Base-by-base conservation (phyloP, 2,797 vertebrate species). In the Discoglossus pictus region DNA sequence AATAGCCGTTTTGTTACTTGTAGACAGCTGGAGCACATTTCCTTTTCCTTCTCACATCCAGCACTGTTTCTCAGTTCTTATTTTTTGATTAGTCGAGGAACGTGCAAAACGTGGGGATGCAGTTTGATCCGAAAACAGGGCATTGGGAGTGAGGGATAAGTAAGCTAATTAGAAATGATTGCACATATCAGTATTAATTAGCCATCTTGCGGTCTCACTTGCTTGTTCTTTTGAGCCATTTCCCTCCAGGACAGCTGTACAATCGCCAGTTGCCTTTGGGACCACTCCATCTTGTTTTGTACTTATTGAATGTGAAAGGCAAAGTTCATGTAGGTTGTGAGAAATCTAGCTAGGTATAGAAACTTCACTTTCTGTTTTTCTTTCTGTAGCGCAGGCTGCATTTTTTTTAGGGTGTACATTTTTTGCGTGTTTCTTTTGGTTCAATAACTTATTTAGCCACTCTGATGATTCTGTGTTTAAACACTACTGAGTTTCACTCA, bases 151-250 rank as follows among this genome's bases (percentile, higher is more conserved):
- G 87, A 88, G 79, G 82, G 86, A 87, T 88, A 86, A 87, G 80
- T 81, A 79, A 88, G 75, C 85, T 91, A 89, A 91, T 92, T 88
- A 90, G 87, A 90, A 85, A 88, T 89, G 87, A 92, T 90, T 65
- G 81, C 83, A 83, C 85, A 83, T 87, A 84, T 92, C 87, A 85
- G 77, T 77, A 81, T 86, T 88, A 89, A 92, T 91, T 90, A 89
- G 78, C 72, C 77, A 76, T 84, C 76, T 70, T 68, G 65, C 77
- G 81, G 81, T 87, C 85, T 86, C 83, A 51, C 76, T 82, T 55
- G 75, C 40, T 15, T 80, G 82, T 83, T 84, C 85, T 87, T 88
- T 86, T 84, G 83, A 89, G 82, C 78, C 23, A 75, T 72, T 82
- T 61, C 82, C 87, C 85, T 83, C 66, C 6, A 75, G 85, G 82